A percentile compares a stretch with the other conserved stretches of the same genome.
These are phyloP conservation scores for Drosophila fungiperda DNA, from an alignment of 2,888 invertebrate species.

Conservation along the genomic window DNA sequence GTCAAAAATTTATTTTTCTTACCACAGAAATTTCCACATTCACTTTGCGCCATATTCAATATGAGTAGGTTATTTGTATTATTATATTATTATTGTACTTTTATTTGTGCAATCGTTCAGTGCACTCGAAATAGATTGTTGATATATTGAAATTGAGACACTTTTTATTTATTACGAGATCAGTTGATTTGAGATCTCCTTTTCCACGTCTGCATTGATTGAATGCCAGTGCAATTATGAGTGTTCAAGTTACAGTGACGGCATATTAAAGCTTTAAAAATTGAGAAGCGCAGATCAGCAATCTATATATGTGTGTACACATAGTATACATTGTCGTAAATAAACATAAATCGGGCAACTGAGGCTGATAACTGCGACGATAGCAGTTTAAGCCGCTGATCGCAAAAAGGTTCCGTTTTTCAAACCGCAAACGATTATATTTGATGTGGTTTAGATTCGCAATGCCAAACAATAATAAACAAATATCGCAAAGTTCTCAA, in stretches of 20 bases:
- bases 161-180: conserved; percentile 56
- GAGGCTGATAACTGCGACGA: conserved; percentile 53
- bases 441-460: conserved; percentile 28
- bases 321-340: conserved; percentile 32
- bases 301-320: conserved; percentile 24
- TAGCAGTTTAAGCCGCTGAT: conserved; percentile 44
- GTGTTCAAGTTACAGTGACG: conserved; percentile 65
- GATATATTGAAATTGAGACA: conserved; percentile 57
- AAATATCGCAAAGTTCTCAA: neutral
- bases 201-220: conserved; percentile 73
- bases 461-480: conserved; percentile 26
- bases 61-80: conserved; percentile 6
- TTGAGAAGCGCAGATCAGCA: conserved; percentile 44
- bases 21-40: conserved; percentile 58
- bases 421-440: conserved; percentile 41
- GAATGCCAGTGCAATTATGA: conserved; percentile 73
- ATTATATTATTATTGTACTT: neutral
- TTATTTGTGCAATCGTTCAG: conserved; percentile 24
- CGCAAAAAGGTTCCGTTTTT: conserved; percentile 32
- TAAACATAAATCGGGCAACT: conserved; percentile 32
- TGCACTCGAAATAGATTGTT: conserved; percentile 32
- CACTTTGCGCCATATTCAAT: conserved; percentile 61
- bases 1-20: conserved; percentile 30
- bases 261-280: conserved; percentile 70
- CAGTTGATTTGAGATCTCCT: conserved; percentile 15